These are phyloP conservation scores for Plebejus anna DNA, from an alignment of 2,888 invertebrate genomes.

Conservation along the genomic window DNA sequence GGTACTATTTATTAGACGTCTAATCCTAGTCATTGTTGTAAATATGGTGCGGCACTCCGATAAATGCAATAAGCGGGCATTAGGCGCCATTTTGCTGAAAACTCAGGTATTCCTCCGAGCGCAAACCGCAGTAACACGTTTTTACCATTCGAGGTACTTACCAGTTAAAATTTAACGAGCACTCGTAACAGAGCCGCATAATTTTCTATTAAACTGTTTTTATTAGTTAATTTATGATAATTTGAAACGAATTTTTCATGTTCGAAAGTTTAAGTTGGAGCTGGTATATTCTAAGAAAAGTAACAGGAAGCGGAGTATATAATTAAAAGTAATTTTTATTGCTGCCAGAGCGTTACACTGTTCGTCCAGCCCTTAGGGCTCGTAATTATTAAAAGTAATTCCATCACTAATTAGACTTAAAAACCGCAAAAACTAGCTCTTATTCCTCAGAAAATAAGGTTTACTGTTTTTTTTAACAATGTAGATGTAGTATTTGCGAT, in stretches of 20 bases:
- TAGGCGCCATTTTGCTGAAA: constrained; percentile 1
- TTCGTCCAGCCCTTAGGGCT: constrained; percentile 26
- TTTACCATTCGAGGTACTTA: not conserved
- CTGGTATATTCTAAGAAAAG: constrained; percentile 19
- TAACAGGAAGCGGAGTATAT: constrained; percentile 25
- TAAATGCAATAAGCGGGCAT: not conserved
- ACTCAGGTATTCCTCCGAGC: not conserved
- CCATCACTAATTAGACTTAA: constrained; percentile 24
- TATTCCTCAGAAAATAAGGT: not conserved
- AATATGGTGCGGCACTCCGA: constrained; percentile 31
- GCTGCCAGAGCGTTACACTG: constrained; percentile 28
- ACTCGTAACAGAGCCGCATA: not conserved
- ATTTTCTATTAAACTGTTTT: constrained; percentile 17
- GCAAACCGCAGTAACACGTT: not conserved
- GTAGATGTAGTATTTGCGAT: constrained; percentile 31
- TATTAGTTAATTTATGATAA: constrained; percentile 20
- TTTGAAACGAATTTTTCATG: constrained; percentile 21
- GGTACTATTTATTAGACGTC: constrained; percentile 74
- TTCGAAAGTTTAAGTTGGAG: constrained; percentile 11
- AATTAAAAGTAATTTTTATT: constrained; percentile 30
- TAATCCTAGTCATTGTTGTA: constrained; percentile 73
- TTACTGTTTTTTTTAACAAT: not conserved
- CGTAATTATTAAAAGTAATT: constrained; percentile 26
- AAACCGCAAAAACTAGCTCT: constrained; percentile 13
- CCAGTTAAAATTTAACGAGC: not conserved